Conservation (phyloP, 2,113 vertebrate genomes). For the Aegotheles bennettii region DNA sequence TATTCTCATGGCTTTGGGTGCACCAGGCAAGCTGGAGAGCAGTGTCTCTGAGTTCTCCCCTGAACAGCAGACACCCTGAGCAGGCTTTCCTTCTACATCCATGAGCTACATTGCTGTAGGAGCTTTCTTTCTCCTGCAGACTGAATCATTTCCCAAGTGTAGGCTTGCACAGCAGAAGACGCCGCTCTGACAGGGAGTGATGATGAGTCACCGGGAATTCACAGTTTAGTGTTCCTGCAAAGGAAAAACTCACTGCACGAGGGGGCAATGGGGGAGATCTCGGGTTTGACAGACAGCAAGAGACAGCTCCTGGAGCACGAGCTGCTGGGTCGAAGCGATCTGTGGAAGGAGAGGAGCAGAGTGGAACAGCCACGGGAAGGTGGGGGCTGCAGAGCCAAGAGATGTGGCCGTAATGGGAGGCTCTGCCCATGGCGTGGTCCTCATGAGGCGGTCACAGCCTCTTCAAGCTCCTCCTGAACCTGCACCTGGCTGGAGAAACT, state of each 20-base stretch:
- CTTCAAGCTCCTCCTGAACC: neutral
- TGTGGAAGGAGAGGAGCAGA: neutral
- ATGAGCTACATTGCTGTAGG: constrained; percentile 31
- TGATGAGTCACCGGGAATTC: constrained; percentile 63
- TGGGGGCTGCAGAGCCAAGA: fast-evolving
- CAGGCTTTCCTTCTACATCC: neutral
- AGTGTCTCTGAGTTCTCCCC: neutral
- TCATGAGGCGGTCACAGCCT: neutral
- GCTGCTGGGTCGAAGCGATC: neutral
- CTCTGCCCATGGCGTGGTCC: fast-evolving
- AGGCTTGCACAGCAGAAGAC: constrained; percentile 50
- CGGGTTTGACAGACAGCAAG: neutral
- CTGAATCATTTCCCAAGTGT: constrained; percentile 65
- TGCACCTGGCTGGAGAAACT: neutral
- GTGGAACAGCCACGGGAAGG: fast-evolving
- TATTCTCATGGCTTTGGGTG: neutral
- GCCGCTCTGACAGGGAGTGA: constrained; percentile 48
- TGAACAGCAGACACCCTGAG: neutral
- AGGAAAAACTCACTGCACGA: neutral
- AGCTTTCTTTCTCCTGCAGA: constrained; percentile 48
- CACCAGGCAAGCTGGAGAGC: neutral
- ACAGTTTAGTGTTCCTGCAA: constrained; percentile 51
- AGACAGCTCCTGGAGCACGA: neutral
- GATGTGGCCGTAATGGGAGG: fast-evolving
- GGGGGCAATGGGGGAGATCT: neutral